Evolutionary conservation across 2,113 vertebrate species (phyloP).

Genomic region (Monopterus albus): DNA sequence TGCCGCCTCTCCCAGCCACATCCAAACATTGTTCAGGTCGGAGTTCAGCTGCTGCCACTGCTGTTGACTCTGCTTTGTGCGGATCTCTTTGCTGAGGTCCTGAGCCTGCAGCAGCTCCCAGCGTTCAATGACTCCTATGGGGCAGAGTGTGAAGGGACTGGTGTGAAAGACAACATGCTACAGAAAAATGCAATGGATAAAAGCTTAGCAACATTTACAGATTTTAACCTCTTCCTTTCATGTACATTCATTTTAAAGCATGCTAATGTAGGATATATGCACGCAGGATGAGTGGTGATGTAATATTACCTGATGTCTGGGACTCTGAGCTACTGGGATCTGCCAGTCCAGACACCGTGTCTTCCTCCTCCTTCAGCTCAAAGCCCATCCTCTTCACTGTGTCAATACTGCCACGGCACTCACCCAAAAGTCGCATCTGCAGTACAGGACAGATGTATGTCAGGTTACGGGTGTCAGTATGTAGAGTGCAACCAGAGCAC

Average conservation of each 20-base stretch:
- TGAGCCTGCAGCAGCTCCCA: constrained; percentile 98
- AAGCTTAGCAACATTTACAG: background rate
- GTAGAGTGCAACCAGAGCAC: no score
- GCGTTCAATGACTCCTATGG: constrained; percentile 91
- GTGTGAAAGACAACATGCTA: background rate
- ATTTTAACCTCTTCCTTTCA: background rate
- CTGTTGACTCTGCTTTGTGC: constrained; percentile 94
- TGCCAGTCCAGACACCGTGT: constrained; percentile 88
- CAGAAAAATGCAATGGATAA: no score
- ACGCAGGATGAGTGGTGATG: background rate
- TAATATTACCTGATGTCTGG: constrained; percentile 88
- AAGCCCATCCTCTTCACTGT: constrained; percentile 89
- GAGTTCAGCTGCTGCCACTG: constrained; percentile 96
- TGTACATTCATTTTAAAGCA: background rate
- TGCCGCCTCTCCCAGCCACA: constrained; percentile 88
- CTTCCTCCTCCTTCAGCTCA: constrained; percentile 92
- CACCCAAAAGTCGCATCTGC: constrained; percentile 93
- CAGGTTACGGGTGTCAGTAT: background rate
- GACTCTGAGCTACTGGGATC: constrained; percentile 92
- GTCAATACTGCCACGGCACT: constrained; percentile 95
- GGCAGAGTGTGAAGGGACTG: background rate
- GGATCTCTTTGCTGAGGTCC: constrained; percentile 92
- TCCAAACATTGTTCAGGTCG: constrained; percentile 87
- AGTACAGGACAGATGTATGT: background rate
- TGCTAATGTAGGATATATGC: background rate